phyloP scores from a whole-genome alignment of 2,113 vertebrate genomes.

The Pelobates fuscus region DNA sequence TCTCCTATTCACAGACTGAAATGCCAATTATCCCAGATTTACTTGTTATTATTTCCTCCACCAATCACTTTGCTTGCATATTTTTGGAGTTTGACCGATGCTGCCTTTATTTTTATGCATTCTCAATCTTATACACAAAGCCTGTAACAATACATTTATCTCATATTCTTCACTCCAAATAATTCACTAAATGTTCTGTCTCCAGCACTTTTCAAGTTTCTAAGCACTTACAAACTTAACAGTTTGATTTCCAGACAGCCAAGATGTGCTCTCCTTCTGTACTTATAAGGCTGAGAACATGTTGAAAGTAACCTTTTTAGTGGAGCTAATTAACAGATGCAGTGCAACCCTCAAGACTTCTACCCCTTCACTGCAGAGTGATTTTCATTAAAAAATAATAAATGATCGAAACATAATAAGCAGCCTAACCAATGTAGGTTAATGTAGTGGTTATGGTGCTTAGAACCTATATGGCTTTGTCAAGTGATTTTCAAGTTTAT shows the following conservation, averaged over 20 bases:
- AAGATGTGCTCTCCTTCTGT: too few relatives aligned
- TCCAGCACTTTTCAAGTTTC: neutral
- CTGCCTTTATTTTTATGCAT: neutral
- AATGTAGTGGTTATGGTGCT: too few relatives aligned
- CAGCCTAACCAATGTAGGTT: too few relatives aligned
- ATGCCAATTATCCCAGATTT: constrained; percentile 38
- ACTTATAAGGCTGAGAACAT: too few relatives aligned
- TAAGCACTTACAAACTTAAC: neutral
- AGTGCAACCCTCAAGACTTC: too few relatives aligned
- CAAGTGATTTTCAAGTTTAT: too few relatives aligned
- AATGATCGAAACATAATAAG: too few relatives aligned
- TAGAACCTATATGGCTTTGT: too few relatives aligned
- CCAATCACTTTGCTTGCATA: constrained; percentile 7
- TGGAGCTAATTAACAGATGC: too few relatives aligned
- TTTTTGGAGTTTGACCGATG: neutral
- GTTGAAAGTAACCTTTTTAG: too few relatives aligned
- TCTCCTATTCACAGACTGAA: constrained; percentile 39
- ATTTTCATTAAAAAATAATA: too few relatives aligned
- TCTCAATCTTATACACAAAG: neutral
- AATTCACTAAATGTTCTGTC: neutral
- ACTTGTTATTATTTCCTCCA: constrained; percentile 19
- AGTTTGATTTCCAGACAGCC: neutral
- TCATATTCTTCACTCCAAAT: neutral
- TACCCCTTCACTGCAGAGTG: too few relatives aligned
- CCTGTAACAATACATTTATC: neutral